phyloP scores from a whole-genome alignment of 2,113 vertebrate species.

The Podarcis raffonei region DNA sequence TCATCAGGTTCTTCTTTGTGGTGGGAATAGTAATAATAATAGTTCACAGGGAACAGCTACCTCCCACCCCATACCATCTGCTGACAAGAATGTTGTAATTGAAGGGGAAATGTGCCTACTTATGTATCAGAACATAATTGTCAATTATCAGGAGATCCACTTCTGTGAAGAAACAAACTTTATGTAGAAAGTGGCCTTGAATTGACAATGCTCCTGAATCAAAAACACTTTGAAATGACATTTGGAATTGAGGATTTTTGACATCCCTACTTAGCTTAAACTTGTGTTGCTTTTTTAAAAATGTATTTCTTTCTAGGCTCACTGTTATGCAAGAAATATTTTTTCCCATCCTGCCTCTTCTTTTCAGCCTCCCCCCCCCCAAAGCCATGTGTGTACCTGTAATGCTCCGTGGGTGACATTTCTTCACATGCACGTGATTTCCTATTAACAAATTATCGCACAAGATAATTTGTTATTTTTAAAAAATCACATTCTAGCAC shows the following conservation, averaged over 20 bases:
- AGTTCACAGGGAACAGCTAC: neutral
- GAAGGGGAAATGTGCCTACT: neutral
- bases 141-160: neutral
- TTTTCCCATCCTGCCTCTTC: conserved; percentile 30
- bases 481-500: conserved; percentile 5
- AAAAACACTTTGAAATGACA: conserved; percentile 51
- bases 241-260: conserved; percentile 64
- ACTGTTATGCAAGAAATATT: conserved; percentile 44
- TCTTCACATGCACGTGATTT: conserved; percentile 41
- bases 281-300: conserved; percentile 46
- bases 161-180: neutral
- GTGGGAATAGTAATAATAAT: neutral
- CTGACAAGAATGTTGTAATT: neutral
- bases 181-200: neutral
- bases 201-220: conserved; percentile 56
- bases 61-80: neutral
- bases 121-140: neutral
- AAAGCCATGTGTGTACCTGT: conserved; percentile 46
- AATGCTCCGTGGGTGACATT: conserved; percentile 37
- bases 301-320: conserved; percentile 47
- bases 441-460: conserved; percentile 32
- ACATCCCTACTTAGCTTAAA: conserved; percentile 68
- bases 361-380: conserved; percentile 17
- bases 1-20: neutral
- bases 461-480: conserved; percentile 3